Conservation (phyloP, 2,113 vertebrate genomes). For the Martes martes region DNA sequence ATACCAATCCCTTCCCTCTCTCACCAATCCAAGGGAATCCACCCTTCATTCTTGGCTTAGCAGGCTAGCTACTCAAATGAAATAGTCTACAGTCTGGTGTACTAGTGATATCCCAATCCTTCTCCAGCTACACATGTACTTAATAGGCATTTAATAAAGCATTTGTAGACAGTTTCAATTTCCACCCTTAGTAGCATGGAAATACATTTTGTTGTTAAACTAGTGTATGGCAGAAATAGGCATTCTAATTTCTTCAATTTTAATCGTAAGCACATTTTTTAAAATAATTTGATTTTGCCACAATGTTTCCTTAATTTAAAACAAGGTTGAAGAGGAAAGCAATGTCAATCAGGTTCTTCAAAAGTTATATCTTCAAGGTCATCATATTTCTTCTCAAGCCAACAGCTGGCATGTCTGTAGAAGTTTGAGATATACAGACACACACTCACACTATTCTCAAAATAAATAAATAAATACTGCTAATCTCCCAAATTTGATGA, state of each 20-base stretch:
- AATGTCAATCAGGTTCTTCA: not conserved
- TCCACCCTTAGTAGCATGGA: not conserved
- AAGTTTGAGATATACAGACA: not conserved
- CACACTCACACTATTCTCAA: not conserved
- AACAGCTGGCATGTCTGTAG: not conserved
- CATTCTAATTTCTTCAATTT: not conserved
- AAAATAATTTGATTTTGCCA: not conserved
- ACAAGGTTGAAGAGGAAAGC: not conserved
- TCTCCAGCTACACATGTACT: not conserved
- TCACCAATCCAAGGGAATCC: not conserved
- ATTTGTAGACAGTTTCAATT: not conserved
- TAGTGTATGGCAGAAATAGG: not conserved
- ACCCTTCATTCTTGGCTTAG: not conserved
- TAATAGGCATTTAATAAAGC: not conserved
- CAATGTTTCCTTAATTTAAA: not conserved
- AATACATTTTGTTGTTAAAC: not conserved
- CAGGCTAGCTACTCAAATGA: not conserved
- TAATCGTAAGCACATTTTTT: not conserved
- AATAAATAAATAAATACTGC: not conserved
- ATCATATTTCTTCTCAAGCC: not conserved
- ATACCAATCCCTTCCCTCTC: not conserved
- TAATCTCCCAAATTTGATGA: not conserved
- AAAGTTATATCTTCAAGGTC: not conserved
- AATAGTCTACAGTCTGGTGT: not conserved
- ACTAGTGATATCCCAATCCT: fast-evolving